These are phyloP conservation scores for Andrena chrysosceles DNA, from an alignment of 2,888 invertebrate genomes.

Conservation along the genomic window DNA sequence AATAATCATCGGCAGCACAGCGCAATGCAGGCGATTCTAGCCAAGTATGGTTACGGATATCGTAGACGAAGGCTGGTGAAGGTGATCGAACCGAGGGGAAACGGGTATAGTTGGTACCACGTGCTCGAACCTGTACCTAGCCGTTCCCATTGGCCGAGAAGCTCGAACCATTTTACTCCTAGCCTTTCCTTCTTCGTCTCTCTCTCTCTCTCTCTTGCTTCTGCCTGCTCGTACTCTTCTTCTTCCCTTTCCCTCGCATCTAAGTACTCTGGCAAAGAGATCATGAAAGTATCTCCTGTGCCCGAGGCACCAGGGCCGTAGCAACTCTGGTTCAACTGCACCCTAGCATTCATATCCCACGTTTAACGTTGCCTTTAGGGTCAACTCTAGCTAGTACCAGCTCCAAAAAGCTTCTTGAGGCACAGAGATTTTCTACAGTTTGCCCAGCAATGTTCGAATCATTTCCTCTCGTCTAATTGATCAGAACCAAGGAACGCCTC, in stretches of 20 bases:
- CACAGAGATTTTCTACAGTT: neutral
- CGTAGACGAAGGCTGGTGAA: slow-evolving; percentile 63
- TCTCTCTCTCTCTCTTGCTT: slow-evolving; percentile 20
- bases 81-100: slow-evolving; percentile 59
- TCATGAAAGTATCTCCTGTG: slow-evolving; percentile 54
- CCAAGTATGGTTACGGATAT: slow-evolving; percentile 32
- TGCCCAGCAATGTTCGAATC: neutral
- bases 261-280: slow-evolving; percentile 55
- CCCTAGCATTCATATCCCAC: neutral
- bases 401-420: neutral
- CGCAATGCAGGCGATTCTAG: slow-evolving; percentile 24
- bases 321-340: slow-evolving; percentile 21
- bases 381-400: neutral
- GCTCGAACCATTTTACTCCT: slow-evolving; percentile 38
- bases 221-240: slow-evolving; percentile 8
- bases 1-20: neutral
- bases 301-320: slow-evolving; percentile 50
- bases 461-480: slow-evolving; percentile 29
- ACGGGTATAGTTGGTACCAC: slow-evolving; percentile 43
- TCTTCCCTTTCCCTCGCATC: slow-evolving; percentile 25
- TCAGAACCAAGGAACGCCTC: neutral
- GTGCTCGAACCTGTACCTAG: slow-evolving; percentile 37
- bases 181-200: slow-evolving; percentile 29
- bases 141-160: slow-evolving; percentile 52
- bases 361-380: neutral